These are phyloP conservation scores for Pocillopora grandis DNA, from an alignment of 92 coral and sea anemone species.

Conservation along the genomic window DNA sequence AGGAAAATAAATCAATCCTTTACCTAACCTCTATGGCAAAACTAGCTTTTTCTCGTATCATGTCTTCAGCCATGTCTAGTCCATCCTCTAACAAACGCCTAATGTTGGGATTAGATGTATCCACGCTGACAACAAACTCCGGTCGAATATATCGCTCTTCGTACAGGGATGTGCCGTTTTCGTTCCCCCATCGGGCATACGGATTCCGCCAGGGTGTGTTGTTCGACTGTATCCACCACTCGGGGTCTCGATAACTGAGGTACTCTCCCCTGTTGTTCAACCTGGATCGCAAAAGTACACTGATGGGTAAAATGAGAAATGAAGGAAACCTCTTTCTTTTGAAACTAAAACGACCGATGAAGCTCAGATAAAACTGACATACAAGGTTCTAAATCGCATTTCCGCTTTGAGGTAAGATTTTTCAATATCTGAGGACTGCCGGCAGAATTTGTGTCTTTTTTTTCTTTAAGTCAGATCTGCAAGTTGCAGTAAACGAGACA, in stretches of 20 bases:
- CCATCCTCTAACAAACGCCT: constrained; percentile 65
- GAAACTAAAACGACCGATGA: too few species aligned
- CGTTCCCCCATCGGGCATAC: constrained; percentile 63
- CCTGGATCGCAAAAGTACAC: constrained; percentile 21
- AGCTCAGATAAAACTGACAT: too few species aligned
- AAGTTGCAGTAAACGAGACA: too few species aligned
- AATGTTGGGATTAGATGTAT: constrained; percentile 69
- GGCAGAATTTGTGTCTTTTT: too few species aligned
- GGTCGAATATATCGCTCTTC: constrained; percentile 78
- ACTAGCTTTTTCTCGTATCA: constrained; percentile 55
- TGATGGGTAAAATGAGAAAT: neutral
- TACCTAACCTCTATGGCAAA: constrained; percentile 77
- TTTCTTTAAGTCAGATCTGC: too few species aligned
- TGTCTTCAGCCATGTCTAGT: constrained; percentile 52
- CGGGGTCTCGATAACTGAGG: constrained; percentile 81
- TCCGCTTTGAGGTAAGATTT: too few species aligned
- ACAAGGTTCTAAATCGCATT: too few species aligned
- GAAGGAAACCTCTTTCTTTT: neutral
- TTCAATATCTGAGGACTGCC: too few species aligned
- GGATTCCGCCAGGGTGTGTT: constrained; percentile 86
- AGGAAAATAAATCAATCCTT: too few species aligned
- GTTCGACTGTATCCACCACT: constrained; percentile 84
- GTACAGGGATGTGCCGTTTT: constrained; percentile 61
- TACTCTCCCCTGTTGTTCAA: constrained; percentile 77
- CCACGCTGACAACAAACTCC: constrained; percentile 71